Conservation (phyloP, 2,797 vertebrate genomes). For the Hafferia zeledoni region DNA sequence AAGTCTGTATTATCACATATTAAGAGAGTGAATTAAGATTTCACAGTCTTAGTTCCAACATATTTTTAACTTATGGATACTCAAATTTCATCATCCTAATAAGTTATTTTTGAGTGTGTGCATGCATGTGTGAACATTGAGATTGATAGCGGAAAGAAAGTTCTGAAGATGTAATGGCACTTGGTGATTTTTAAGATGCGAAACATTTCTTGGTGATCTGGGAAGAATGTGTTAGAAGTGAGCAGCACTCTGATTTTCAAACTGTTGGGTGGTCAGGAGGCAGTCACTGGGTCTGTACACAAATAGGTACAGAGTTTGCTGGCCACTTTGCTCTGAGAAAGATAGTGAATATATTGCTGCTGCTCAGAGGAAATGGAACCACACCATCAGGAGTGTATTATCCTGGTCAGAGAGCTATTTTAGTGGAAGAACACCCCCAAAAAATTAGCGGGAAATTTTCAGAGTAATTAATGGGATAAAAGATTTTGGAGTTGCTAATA, state of each 20-base stretch:
- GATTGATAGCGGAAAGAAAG: background rate
- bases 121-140: background rate
- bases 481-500: background rate
- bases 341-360: background rate
- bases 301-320: background rate
- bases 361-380: background rate
- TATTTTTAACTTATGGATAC: background rate
- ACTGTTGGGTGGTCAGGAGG: background rate
- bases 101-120: background rate
- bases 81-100: background rate
- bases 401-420: background rate
- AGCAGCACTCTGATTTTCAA: background rate
- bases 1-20: background rate
- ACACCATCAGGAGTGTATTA: background rate
- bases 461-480: background rate
- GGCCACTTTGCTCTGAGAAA: fast-evolving
- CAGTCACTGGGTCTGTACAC: background rate
- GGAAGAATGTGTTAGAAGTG: background rate
- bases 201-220: background rate
- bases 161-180: background rate
- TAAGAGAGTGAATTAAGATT: background rate
- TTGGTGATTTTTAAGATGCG: background rate
- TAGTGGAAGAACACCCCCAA: background rate
- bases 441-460: background rate
- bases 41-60: background rate